Base-by-base conservation (phyloP, 2,888 invertebrate genomes). In the Alentia gelatinosa region DNA sequence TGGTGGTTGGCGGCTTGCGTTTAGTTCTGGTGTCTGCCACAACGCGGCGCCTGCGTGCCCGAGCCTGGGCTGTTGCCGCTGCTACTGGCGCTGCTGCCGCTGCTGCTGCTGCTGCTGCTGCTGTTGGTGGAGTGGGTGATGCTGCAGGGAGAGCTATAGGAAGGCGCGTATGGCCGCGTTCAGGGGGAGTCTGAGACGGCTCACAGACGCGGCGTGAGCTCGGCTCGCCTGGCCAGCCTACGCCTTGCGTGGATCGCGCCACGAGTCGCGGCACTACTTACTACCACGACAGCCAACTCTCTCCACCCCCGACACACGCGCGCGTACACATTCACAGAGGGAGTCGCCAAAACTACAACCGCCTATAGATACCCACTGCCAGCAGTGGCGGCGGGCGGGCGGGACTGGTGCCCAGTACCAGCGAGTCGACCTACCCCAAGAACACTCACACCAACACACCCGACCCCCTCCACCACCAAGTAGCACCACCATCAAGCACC, bases 21-120 rank as follows among this genome's bases (percentile, higher is more conserved):
- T 74, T 74, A 33, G 79, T 79, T 79, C 79, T 26, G n/a, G 79
- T 37, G 79, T 79, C 79, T 79, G 79, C 79, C 79, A 39, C 79
- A 39, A 12, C 79, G 79, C 39, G 79, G 79, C 79, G 39, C 37
- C 39, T 15, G 74, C 30, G 74, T 30, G 74, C 74, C 30, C 74
- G 74, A 5, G 19, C 56, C 19, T 4, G 19, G 47, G 15, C 15
- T 42, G 9, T 15, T 42, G 47, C 19, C 1, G 56, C 56, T 12
- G 56, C n/a, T n/a, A 12, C 19, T 56, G 5, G 3, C n/a, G 9
- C 56, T 56, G 56, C 56, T 56, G 19, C 56, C 12, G 56, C 56
- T 56, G 56, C 56, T 56, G 56, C 56, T 56, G 56, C 56, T 56
- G 56, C 56, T 56, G 56, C 3, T 19, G 3, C 56, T 19, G 56